phyloP scores from a whole-genome alignment of 2,888 invertebrate genomes.

The Sarcophaga variegata region DNA sequence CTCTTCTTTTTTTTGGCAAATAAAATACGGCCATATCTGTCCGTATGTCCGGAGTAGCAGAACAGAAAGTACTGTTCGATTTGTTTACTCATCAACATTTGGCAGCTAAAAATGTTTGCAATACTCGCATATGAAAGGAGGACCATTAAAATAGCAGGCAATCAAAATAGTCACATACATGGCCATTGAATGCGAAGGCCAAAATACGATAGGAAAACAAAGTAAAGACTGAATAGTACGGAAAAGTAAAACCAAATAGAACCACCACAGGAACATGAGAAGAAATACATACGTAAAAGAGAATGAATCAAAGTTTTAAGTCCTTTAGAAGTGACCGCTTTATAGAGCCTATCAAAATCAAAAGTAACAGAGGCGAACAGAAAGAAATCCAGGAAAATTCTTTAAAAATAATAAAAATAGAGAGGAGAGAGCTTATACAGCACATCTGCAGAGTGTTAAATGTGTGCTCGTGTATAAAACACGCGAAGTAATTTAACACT shows the following conservation, averaged over 20 bases:
- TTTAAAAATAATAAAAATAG: neutral
- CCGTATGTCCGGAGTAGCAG: neutral
- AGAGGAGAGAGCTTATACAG: too few species aligned
- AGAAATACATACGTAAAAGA: neutral
- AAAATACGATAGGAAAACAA: neutral
- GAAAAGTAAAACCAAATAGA: neutral
- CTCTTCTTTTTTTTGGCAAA: neutral
- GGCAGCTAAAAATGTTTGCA: conserved; percentile 44
- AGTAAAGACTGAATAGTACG: neutral
- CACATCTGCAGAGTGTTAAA: neutral
- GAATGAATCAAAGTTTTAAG: neutral
- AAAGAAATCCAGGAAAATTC: too few species aligned
- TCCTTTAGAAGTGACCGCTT: neutral
- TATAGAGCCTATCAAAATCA: neutral
- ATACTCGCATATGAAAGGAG: neutral
- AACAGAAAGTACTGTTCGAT: neutral
- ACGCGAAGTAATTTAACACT: too few species aligned
- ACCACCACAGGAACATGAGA: neutral
- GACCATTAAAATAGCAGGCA: neutral
- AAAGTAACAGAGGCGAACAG: neutral
- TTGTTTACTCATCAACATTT: conserved; percentile 32
- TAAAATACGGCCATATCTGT: neutral
- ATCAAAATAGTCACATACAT: conserved; percentile 9
- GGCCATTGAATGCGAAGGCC: neutral
- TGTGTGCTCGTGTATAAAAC: too few species aligned